Percentiles rank a stretch among this genome's conserved stretches.
These are phyloP conservation scores for Andinoacara biseriatus DNA, from an alignment of 2,113 vertebrate species.

Conservation along the genomic window DNA sequence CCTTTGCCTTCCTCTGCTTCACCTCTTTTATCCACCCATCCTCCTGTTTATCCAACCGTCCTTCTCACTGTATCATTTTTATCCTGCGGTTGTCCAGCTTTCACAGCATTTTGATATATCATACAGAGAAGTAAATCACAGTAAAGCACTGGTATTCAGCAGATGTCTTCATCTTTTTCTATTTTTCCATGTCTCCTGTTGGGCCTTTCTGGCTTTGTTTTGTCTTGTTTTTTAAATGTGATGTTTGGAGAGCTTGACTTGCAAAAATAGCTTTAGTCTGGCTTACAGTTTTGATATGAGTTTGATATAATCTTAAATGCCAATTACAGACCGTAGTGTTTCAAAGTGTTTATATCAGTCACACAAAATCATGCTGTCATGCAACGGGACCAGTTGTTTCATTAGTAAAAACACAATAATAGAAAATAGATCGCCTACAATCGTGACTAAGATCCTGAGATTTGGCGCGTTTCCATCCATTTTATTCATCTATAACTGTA, in stretches of 20 bases:
- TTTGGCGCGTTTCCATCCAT: not conserved
- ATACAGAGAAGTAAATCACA: not conserved
- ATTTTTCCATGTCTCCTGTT: not conserved
- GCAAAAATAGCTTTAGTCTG: not conserved
- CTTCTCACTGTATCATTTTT: not conserved
- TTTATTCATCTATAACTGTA: not conserved
- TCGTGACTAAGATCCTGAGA: not conserved
- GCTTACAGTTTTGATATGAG: not conserved
- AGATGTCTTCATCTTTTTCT: not conserved
- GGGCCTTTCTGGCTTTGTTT: not conserved
- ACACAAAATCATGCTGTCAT: not conserved
- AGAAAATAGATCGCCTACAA: conserved; percentile 3
- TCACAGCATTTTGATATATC: not conserved
- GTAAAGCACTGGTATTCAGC: not conserved
- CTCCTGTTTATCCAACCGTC: not conserved
- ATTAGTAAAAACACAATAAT: conserved; percentile 8
- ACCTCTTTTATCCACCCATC: not conserved
- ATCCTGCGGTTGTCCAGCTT: not conserved
- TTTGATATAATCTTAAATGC: not conserved
- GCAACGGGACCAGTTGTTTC: not conserved
- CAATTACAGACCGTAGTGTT: not conserved
- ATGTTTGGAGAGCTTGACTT: not conserved
- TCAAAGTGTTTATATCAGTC: not conserved
- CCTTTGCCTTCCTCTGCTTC: not conserved
- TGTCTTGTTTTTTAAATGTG: not conserved